A percentile compares a stretch with the other conserved stretches of the same genome.
These are phyloP conservation scores for Rhodophaea formosa DNA, from an alignment of 2,888 invertebrate genomes.

Conservation along the genomic window DNA sequence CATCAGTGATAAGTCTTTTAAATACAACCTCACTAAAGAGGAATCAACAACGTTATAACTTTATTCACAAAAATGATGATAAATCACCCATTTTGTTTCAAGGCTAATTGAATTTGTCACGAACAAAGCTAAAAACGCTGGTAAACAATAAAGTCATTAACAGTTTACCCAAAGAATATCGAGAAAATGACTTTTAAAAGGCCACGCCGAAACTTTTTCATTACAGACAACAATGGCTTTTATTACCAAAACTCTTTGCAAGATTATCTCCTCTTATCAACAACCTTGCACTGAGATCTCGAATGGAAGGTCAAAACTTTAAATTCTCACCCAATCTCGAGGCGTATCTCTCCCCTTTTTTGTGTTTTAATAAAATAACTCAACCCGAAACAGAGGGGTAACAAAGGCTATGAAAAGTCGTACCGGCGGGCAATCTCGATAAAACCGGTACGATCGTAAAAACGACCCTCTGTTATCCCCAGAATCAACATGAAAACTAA, in stretches of 20 bases:
- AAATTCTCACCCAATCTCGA: slow-evolving; percentile 62
- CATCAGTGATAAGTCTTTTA: too few relatives aligned
- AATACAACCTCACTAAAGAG: not conserved
- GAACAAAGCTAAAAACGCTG: not conserved
- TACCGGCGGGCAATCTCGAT: slow-evolving; percentile 66
- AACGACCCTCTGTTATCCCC: slow-evolving; percentile 68
- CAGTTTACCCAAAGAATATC: slow-evolving; percentile 1
- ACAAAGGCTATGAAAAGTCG: slow-evolving; percentile 62
- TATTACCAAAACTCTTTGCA: slow-evolving; percentile 1
- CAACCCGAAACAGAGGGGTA: slow-evolving; percentile 57
- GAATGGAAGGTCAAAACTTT: slow-evolving; percentile 50
- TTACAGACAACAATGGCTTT: slow-evolving; percentile 5
- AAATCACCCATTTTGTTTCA: not conserved
- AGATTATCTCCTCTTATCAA: slow-evolving; percentile 14
- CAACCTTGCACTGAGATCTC: slow-evolving; percentile 39
- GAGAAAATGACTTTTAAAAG: not conserved
- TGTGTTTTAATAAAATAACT: slow-evolving; percentile 68
- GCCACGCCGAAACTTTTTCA: slow-evolving; percentile 5
- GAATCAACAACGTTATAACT: not conserved
- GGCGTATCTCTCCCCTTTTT: slow-evolving; percentile 52
- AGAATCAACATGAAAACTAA: slow-evolving; percentile 60
- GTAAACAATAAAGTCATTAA: slow-evolving; percentile 11
- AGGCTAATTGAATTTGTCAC: slow-evolving; percentile 13
- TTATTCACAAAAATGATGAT: not conserved
- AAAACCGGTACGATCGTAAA: slow-evolving; percentile 71